Conservation (phyloP, 1,140 invertebrate species). For the Hydropsyche tenuis region DNA sequence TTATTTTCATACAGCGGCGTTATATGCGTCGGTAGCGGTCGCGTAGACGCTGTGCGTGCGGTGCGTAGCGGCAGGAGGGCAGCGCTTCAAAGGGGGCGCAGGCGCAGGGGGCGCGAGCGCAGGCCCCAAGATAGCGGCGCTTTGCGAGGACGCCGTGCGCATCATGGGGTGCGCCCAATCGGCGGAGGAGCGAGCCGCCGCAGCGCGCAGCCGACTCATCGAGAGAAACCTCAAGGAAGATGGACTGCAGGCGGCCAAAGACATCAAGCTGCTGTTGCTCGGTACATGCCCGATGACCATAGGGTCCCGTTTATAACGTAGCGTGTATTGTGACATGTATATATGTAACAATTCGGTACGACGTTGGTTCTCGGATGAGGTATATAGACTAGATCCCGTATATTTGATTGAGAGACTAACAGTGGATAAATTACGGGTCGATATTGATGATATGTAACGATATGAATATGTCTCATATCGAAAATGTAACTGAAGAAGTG, state of each 20-base stretch:
- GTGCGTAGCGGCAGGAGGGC: constrained; percentile 37
- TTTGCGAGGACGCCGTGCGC: constrained; percentile 49
- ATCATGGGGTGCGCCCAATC: constrained; percentile 99
- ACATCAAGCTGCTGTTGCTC: constrained; percentile 96
- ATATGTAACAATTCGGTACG: too few relatives aligned
- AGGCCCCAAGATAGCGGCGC: constrained; percentile 45
- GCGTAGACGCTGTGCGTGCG: neutral
- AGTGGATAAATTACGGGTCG: too few relatives aligned
- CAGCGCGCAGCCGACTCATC: constrained; percentile 95
- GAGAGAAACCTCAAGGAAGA: constrained; percentile 99
- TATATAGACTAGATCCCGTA: too few relatives aligned
- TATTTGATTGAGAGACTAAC: too few relatives aligned
- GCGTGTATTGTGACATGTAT: too few relatives aligned
- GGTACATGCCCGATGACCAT: constrained; percentile 70
- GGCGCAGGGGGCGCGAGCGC: constrained; percentile 28
- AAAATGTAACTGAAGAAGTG: too few relatives aligned
- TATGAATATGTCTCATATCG: too few relatives aligned
- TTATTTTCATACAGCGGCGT: neutral
- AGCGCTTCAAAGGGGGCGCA: neutral
- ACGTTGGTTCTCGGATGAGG: too few relatives aligned
- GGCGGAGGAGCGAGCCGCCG: constrained; percentile 95
- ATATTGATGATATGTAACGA: too few relatives aligned
- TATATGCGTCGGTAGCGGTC: constrained; percentile 6
- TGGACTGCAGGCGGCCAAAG: constrained; percentile 96
- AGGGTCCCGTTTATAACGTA: too few relatives aligned